A percentile compares a stretch with the other conserved stretches of the same genome.
Evolutionary conservation across 2,888 invertebrate genomes (phyloP).

Genomic region (Malacosoma neustria): DNA sequence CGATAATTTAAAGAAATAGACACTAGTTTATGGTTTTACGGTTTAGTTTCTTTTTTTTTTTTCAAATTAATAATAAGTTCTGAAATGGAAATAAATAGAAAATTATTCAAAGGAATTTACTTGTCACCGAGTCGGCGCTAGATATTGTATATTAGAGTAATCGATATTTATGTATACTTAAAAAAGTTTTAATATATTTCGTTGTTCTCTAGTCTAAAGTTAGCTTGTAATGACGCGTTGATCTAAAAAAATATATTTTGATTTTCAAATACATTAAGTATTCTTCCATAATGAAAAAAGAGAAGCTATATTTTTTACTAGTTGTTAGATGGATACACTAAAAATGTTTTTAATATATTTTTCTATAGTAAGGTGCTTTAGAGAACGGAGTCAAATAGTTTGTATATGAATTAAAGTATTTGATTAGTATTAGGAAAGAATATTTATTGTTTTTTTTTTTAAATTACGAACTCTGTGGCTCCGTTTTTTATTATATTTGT

Average conservation of each 20-base stretch:
- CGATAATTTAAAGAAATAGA: too few relatives aligned
- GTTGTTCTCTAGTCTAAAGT: constrained; percentile 67
- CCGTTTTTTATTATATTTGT: constrained; percentile 50
- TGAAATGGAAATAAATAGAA: too few relatives aligned
- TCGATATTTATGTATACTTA: constrained; percentile 41
- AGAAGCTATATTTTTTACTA: constrained; percentile 58
- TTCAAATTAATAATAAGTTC: too few relatives aligned
- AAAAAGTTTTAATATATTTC: constrained; percentile 49
- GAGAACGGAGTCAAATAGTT: constrained; percentile 41
- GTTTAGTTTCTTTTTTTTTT: too few relatives aligned
- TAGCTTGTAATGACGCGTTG: constrained; percentile 39
- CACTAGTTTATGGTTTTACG: too few relatives aligned
- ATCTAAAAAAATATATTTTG: constrained; percentile 9
- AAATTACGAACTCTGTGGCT: constrained; percentile 33
- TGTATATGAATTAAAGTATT: constrained; percentile 49
- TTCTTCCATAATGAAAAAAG: constrained; percentile 53
- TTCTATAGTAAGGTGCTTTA: constrained; percentile 54
- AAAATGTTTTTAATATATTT: constrained; percentile 19
- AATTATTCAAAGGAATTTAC: too few relatives aligned
- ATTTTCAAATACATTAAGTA: constrained; percentile 43
- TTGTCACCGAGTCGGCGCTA: constrained; percentile 30
- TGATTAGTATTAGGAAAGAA: constrained; percentile 53
- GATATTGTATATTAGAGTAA: constrained; percentile 28
- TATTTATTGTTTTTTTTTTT: constrained; percentile 40
- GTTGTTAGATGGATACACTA: constrained; percentile 35